phyloP scores from a whole-genome alignment of 2,888 invertebrate genomes.

The Chironomus riparius region DNA sequence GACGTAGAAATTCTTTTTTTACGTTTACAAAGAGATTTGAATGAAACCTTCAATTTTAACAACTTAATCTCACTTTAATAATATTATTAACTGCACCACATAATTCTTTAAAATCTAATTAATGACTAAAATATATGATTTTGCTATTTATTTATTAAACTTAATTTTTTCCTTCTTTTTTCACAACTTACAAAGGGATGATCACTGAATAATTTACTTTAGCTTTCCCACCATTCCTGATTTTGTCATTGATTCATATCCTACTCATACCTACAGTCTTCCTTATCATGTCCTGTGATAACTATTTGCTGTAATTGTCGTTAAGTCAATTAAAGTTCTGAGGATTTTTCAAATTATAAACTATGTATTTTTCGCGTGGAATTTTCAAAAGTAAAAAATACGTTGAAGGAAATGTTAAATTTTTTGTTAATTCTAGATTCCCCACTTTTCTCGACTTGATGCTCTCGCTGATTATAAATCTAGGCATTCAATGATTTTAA shows the following conservation, averaged over 20 bases:
- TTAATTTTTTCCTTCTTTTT: background rate
- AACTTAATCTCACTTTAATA: constrained; percentile 1
- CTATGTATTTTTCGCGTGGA: background rate
- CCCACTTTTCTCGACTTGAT: background rate
- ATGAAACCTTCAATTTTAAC: background rate
- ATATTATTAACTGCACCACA: constrained; percentile 24
- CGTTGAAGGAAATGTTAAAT: background rate
- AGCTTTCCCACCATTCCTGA: too few relatives aligned
- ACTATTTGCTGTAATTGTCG: too few relatives aligned
- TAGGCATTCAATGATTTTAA: background rate
- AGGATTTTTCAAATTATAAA: background rate
- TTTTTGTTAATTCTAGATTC: background rate
- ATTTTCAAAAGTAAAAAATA: background rate
- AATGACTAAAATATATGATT: constrained; percentile 2
- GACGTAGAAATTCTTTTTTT: background rate
- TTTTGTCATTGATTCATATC: too few relatives aligned
- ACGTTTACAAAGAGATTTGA: background rate
- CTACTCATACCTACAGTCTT: too few relatives aligned
- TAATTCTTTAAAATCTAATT: constrained; percentile 19
- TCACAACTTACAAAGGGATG: background rate
- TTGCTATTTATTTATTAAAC: background rate
- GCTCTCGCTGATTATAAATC: constrained; percentile 9
- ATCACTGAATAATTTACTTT: too few relatives aligned
- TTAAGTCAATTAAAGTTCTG: background rate
- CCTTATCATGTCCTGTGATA: too few relatives aligned